Evolutionary conservation across 2,888 invertebrate genomes (phyloP).

Genomic region (Acheta domesticus): DNA sequence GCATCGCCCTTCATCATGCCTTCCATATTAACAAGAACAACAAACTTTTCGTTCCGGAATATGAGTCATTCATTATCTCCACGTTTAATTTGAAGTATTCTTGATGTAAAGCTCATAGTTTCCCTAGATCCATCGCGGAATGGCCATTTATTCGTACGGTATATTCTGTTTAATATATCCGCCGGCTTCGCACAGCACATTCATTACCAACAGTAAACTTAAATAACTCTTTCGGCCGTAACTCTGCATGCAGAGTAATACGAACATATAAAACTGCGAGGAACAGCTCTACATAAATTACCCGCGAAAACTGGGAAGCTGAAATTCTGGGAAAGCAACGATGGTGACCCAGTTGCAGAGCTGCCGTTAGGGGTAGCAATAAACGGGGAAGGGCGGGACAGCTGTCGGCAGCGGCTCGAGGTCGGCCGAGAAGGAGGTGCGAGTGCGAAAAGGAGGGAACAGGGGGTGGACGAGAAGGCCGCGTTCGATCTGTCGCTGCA

Average conservation of each 20-base stretch:
- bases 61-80: conserved; percentile 1
- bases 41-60: background rate
- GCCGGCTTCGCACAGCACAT: background rate
- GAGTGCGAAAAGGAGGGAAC: background rate
- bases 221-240: conserved; percentile 9
- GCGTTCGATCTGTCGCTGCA: too few relatives aligned
- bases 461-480: background rate
- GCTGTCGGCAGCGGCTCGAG: background rate
- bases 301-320: conserved; percentile 18
- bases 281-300: conserved; percentile 1
- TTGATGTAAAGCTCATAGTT: conserved; percentile 7
- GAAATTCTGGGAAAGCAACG: background rate
- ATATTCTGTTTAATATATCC: background rate
- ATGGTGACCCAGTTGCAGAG: conserved; percentile 3
- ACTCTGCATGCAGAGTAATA: background rate
- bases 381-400: background rate
- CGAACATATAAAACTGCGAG: conserved; percentile 18
- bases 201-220: conserved; percentile 1
- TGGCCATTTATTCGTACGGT: background rate
- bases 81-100: background rate
- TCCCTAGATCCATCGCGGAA: background rate
- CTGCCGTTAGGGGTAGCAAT: background rate
- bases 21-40: conserved; percentile 18
- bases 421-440: background rate
- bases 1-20: background rate